These are phyloP conservation scores for Holacanthella duospinosa DNA, from an alignment of 2,888 invertebrate genomes.

Conservation along the genomic window DNA sequence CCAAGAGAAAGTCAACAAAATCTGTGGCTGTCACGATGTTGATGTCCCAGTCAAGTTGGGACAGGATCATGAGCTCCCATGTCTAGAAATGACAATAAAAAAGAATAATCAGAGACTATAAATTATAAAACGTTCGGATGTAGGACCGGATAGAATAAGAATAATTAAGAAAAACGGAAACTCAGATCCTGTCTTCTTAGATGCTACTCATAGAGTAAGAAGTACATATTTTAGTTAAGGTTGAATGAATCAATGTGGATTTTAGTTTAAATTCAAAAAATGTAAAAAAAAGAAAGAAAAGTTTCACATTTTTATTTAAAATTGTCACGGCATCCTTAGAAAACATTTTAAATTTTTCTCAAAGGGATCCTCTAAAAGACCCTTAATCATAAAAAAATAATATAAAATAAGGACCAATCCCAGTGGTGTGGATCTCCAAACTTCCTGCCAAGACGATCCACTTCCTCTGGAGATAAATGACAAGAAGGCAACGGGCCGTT, in stretches of 20 bases:
- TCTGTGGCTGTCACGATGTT: slow-evolving; percentile 68
- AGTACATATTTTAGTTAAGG: background rate
- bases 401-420: background rate
- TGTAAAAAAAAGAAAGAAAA: background rate
- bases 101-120: slow-evolving; percentile 7
- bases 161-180: background rate
- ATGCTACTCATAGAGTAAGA: background rate
- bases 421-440: slow-evolving; percentile 18
- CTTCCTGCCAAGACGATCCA: slow-evolving; percentile 31
- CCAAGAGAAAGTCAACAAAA: slow-evolving; percentile 68
- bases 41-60: slow-evolving; percentile 67
- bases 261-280: background rate
- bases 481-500: slow-evolving; percentile 13
- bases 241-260: background rate
- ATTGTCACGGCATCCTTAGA: too few species aligned
- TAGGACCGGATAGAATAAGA: too few species aligned
- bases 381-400: background rate
- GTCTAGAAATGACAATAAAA: slow-evolving; percentile 48
- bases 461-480: slow-evolving; percentile 29
- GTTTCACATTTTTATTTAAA: background rate
- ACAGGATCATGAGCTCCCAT: slow-evolving; percentile 68
- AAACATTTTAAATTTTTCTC: too few species aligned
- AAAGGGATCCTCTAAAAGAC: too few species aligned
- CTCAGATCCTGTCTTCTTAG: background rate
- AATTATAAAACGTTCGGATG: too few species aligned